Base-by-base conservation (phyloP, 1,140 invertebrate species). In the Drosophila mauritiana region DNA sequence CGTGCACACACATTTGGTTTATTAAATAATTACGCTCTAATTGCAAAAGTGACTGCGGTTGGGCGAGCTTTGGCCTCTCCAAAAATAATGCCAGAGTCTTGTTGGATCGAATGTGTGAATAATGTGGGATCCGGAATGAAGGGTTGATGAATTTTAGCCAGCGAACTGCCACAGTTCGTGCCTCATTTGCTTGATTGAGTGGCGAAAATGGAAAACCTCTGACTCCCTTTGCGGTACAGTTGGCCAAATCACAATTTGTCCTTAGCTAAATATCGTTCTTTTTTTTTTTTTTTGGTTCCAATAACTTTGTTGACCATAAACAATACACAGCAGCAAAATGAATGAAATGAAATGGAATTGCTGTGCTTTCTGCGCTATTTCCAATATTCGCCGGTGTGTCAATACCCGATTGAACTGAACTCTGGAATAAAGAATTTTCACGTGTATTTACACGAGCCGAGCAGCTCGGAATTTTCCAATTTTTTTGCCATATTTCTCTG, bases 1-100 rank as follows among this genome's bases (percentile, higher is more conserved):
- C 58, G 61, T 31, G 12, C 61, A 65, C 57, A 55, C 39, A 53
- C 55, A 64, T 84, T 88, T 63, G 84, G 83, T 84, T 88, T 83
- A 88, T 88, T 80, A 84, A 88, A 88, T 89, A 89, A 88, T 88
- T 88, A 88, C 72, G 80, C 84, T 88, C 83, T 88, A 88, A 89
- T 89, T 88, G 80, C 83, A 83, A 89, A 83, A 70, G 84, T 77
- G 76, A 73, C 73, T 77, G 79, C 68, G 79, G 75, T 79, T 79
- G 62, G 52, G 43, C 51, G 69, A 59, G 43, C 58, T 42, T 65
- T 34, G 73, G 20, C 42, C 63, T 51, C 73, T 84, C 37, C 59
- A 72, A 85, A 85, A 85, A 80, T 72, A 62, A 67, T 84, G 76
- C 65, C 49, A 67, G 36, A 70, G 40, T 40, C 63, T 54, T 61